These are phyloP conservation scores for Vultur gryphus DNA, from an alignment of 2,797 vertebrate species.

Conservation along the genomic window DNA sequence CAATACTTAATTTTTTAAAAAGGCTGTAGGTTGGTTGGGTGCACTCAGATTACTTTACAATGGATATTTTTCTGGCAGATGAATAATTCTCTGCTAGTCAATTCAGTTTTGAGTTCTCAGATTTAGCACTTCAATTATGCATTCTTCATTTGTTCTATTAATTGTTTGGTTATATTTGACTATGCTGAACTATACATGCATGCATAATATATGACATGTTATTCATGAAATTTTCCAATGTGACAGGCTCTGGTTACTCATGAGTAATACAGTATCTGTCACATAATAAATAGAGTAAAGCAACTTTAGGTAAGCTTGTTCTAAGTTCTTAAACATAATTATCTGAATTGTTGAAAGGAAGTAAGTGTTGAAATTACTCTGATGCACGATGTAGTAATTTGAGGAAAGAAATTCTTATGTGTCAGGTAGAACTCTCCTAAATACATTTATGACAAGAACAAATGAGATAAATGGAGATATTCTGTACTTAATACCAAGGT, in stretches of 20 bases:
- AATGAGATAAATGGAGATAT: constrained; percentile 13
- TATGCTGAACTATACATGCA: constrained; percentile 43
- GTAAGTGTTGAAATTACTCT: constrained; percentile 30
- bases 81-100: constrained; percentile 38
- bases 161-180: constrained; percentile 59
- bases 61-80: constrained; percentile 30
- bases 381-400: background rate
- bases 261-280: constrained; percentile 26
- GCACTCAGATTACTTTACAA: constrained; percentile 44
- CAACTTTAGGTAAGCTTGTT: constrained; percentile 21
- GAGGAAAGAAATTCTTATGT: background rate
- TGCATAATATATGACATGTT: constrained; percentile 53
- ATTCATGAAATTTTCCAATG: constrained; percentile 38
- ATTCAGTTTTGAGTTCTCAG: constrained; percentile 1
- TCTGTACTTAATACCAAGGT: background rate
- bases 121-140: constrained; percentile 35
- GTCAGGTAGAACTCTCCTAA: background rate
- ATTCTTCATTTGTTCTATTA: constrained; percentile 54
- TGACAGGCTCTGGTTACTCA: constrained; percentile 50
- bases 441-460: background rate
- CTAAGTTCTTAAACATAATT: constrained; percentile 55
- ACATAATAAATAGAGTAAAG: constrained; percentile 26
- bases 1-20: constrained; percentile 41
- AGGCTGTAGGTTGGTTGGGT: constrained; percentile 23
- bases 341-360: constrained; percentile 50